Evolutionary conservation across 2,113 vertebrate genomes (phyloP).

Genomic region (Salminus brasiliensis): DNA sequence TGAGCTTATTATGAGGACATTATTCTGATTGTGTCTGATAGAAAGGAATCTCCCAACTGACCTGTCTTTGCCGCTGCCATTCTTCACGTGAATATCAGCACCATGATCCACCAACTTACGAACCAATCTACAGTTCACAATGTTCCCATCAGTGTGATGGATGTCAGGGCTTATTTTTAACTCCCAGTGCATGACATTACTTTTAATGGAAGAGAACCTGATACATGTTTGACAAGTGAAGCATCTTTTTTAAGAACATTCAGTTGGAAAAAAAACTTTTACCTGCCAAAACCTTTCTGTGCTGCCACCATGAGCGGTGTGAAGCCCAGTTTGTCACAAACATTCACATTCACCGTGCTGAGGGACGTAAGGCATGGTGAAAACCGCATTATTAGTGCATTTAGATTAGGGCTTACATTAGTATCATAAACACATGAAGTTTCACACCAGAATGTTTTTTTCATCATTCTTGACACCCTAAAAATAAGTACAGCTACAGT

Average conservation of each 20-base stretch:
- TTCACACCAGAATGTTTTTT: too few relatives aligned
- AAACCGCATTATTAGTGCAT: too few relatives aligned
- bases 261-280: not conserved
- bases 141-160: not conserved
- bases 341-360: conserved; percentile 68
- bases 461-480: too few relatives aligned
- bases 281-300: conserved; percentile 76
- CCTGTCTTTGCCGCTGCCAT: conserved; percentile 71
- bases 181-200: not conserved
- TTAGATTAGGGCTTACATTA: too few relatives aligned
- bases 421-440: too few relatives aligned
- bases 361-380: conserved; percentile 16
- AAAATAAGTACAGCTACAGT: too few relatives aligned
- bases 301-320: conserved; percentile 77
- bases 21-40: not conserved
- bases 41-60: conserved; percentile 30
- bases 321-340: conserved; percentile 73
- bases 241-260: not conserved
- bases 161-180: not conserved
- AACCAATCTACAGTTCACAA: conserved; percentile 65
- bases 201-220: not conserved
- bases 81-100: conserved; percentile 71
- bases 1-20: too few relatives aligned
- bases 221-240: not conserved
- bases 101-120: conserved; percentile 62